Percentiles rank a stretch among this genome's conserved stretches.
Conservation (phyloP, 2,113 vertebrate species). For the Alouatta palliata region DNA sequence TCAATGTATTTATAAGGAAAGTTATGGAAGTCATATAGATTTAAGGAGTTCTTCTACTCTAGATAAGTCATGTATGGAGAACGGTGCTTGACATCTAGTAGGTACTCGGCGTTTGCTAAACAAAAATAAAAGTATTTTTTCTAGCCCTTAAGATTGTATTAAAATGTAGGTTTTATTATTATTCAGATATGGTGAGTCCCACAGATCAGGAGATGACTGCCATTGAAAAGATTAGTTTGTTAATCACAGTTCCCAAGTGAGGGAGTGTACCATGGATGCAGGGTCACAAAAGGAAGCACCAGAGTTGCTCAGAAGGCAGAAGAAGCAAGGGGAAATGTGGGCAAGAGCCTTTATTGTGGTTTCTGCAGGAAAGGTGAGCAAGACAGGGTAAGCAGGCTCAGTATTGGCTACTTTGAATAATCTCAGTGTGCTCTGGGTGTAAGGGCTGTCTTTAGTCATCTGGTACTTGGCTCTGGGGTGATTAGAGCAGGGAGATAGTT, state of each 20-base stretch:
- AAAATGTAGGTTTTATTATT: not conserved
- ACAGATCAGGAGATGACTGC: not conserved
- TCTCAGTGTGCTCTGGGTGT: not conserved
- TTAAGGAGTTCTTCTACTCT: not conserved
- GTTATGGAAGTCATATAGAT: not conserved
- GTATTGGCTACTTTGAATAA: not conserved
- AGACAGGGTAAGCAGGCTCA: not conserved
- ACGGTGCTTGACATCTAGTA: not conserved
- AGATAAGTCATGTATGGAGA: not conserved
- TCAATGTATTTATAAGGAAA: not conserved
- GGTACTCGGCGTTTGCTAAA: not conserved
- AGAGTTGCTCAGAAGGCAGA: not conserved
- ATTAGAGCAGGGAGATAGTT: not conserved
- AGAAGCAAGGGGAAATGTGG: fast-evolving
- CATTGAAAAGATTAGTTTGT: not conserved
- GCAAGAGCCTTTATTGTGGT: not conserved
- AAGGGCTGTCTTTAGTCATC: not conserved
- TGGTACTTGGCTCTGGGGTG: not conserved
- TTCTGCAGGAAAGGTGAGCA: not conserved
- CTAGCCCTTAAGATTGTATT: not conserved
- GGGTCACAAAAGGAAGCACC: too few species aligned
- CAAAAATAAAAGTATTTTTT: not conserved
- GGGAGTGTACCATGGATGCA: too few species aligned
- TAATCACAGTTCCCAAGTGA: not conserved
- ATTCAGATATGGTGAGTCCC: not conserved